Evolutionary conservation across 2,797 vertebrate species (phyloP).

Genomic region (Perodicticus potto): DNA sequence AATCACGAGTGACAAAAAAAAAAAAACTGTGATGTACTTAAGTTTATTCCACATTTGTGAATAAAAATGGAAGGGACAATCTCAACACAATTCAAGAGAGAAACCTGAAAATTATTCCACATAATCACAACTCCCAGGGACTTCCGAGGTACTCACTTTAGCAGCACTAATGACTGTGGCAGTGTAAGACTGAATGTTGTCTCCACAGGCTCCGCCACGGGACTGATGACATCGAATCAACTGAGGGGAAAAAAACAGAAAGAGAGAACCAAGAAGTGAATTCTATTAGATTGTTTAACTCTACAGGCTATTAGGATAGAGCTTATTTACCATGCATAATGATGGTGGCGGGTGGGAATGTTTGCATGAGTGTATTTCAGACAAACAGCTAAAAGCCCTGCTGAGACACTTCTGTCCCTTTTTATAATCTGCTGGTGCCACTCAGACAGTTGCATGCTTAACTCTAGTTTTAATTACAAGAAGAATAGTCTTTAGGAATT

Average conservation of each 20-base stretch:
- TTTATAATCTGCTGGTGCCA: conserved; percentile 89
- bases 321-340: conserved; percentile 84
- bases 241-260: conserved; percentile 87
- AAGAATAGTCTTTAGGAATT: conserved; percentile 87
- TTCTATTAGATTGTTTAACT: conserved; percentile 85
- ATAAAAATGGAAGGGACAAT: conserved; percentile 32
- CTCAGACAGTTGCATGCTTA: conserved; percentile 86
- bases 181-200: conserved; percentile 99
- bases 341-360: conserved; percentile 69
- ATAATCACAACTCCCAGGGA: conserved; percentile 70
- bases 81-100: conserved; percentile 71
- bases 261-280: conserved; percentile 77
- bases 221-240: conserved; percentile 99
- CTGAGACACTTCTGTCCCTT: conserved; percentile 87
- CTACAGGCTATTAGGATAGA: conserved; percentile 83
- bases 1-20: conserved; percentile 27
- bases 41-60: conserved; percentile 35
- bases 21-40: background rate
- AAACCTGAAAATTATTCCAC: conserved; percentile 73
- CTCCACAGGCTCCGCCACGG: conserved; percentile 97
- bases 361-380: conserved; percentile 80
- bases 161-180: conserved; percentile 99
- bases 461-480: conserved; percentile 88
- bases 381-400: conserved; percentile 87
- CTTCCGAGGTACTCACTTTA: conserved; percentile 93